Percentiles rank a stretch among this genome's conserved stretches.
Conservation (phyloP, 1,140 invertebrate species). For the Brachystomella parvula region DNA sequence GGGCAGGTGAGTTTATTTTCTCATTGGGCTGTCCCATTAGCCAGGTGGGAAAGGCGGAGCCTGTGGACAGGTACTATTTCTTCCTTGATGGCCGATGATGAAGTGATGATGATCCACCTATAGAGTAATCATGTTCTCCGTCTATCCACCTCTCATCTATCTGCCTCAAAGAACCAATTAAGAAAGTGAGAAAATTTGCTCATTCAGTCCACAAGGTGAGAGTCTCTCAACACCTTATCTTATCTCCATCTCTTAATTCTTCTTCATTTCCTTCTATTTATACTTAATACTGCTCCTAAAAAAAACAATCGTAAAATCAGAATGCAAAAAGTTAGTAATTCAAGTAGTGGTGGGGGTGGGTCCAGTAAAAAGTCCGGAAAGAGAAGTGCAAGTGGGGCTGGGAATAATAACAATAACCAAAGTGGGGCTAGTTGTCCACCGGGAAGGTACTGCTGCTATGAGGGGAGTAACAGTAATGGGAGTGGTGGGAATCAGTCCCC, state of each 20-base stretch:
- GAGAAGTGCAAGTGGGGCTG: not conserved
- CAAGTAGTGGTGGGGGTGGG: not conserved
- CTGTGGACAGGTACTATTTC: not conserved
- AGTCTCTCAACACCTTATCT: not conserved
- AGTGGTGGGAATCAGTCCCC: not conserved
- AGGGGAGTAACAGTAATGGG: not conserved
- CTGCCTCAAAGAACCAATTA: not conserved
- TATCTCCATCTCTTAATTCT: too few species aligned
- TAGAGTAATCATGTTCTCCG: not conserved
- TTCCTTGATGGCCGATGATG: not conserved
- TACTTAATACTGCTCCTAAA: too few species aligned
- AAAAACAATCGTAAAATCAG: too few species aligned
- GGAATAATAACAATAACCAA: not conserved
- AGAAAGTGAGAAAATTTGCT: conserved; percentile 2
- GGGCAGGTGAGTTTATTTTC: not conserved
- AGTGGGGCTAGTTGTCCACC: not conserved
- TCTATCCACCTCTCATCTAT: not conserved
- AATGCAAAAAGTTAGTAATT: conserved; percentile 7
- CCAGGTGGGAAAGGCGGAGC: not conserved
- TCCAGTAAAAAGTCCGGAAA: not conserved
- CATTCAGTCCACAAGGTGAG: not conserved
- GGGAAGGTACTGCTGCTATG: not conserved
- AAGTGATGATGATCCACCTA: not conserved
- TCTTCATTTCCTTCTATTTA: too few species aligned
- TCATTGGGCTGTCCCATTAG: not conserved